These are phyloP conservation scores for Neolamprologus kungweensis DNA, from an alignment of 2,113 vertebrate species.

Conservation along the genomic window DNA sequence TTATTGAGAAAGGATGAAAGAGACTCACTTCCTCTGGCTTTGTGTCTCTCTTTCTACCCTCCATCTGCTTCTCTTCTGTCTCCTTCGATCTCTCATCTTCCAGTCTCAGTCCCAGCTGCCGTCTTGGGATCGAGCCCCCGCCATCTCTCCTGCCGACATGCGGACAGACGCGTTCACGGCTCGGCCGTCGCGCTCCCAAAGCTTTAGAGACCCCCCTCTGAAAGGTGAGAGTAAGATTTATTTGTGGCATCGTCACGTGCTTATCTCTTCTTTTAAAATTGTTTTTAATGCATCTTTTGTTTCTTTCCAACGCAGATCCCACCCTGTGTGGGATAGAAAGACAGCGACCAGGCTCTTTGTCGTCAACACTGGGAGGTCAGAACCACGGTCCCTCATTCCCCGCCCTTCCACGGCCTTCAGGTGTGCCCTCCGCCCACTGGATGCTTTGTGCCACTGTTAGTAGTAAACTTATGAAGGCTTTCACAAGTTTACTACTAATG, in stretches of 20 bases:
- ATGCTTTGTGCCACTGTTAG: neutral
- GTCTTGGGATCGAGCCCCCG: conserved; percentile 72
- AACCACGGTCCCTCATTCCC: conserved; percentile 68
- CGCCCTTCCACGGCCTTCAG: conserved; percentile 75
- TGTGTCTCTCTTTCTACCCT: neutral
- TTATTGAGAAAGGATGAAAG: conserved; percentile 53
- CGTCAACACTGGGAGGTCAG: conserved; percentile 60
- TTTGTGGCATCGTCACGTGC: neutral
- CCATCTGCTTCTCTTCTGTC: neutral
- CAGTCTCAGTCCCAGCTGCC: conserved; percentile 71
- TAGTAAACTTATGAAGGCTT: neutral
- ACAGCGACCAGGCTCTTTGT: conserved; percentile 67
- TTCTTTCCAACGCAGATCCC: conserved; percentile 42
- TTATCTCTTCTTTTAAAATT: neutral
- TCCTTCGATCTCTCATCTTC: neutral
- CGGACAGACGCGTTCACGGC: conserved; percentile 81
- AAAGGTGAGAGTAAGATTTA: conserved; percentile 52
- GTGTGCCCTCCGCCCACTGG: conserved; percentile 22
- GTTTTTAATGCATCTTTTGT: neutral
- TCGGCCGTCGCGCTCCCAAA: conserved; percentile 72
- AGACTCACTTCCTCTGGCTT: conserved; percentile 10
- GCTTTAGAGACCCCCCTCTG: conserved; percentile 71
- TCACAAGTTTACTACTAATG: neutral
- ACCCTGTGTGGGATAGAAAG: conserved; percentile 69
- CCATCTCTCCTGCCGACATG: conserved; percentile 79